These are phyloP conservation scores for Hoplias malabaricus DNA, from an alignment of 2,113 vertebrate species.

Conservation along the genomic window DNA sequence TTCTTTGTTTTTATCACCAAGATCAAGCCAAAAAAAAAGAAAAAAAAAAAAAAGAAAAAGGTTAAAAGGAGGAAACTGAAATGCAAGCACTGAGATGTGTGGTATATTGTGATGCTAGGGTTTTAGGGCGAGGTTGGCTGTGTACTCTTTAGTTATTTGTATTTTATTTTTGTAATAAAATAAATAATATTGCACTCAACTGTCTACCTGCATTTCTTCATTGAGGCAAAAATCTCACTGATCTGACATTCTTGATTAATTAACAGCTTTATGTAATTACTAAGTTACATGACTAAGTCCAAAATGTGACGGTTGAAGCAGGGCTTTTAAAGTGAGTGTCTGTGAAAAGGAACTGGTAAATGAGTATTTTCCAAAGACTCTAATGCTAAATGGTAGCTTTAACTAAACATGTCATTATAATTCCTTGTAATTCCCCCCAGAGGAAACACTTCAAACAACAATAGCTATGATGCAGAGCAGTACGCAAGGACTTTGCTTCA, in stretches of 20 bases:
- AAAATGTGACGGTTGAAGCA: background rate
- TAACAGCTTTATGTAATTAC: background rate
- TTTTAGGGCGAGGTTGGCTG: slow-evolving; percentile 60
- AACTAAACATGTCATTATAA: background rate
- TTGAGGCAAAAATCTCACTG: background rate
- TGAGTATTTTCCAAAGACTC: background rate
- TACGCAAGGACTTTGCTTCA: background rate
- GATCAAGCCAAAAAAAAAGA: slow-evolving; percentile 61
- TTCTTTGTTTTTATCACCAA: slow-evolving; percentile 46
- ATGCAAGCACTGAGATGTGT: slow-evolving; percentile 58
- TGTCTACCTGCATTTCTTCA: background rate
- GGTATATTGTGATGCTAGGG: slow-evolving; percentile 53
- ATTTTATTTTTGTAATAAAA: slow-evolving; percentile 83
- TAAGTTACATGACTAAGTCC: background rate
- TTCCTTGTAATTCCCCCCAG: background rate
- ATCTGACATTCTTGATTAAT: background rate
- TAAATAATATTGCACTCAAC: slow-evolving; percentile 59
- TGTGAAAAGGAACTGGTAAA: background rate
- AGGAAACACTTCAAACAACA: background rate
- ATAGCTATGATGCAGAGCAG: background rate
- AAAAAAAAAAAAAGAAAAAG: slow-evolving; percentile 54
- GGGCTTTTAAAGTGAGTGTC: background rate
- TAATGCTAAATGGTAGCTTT: background rate
- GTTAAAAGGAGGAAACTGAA: slow-evolving; percentile 4
- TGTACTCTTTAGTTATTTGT: slow-evolving; percentile 74